Evolutionary conservation across 2,888 invertebrate genomes (phyloP).

Genomic region (Thera britannica): DNA sequence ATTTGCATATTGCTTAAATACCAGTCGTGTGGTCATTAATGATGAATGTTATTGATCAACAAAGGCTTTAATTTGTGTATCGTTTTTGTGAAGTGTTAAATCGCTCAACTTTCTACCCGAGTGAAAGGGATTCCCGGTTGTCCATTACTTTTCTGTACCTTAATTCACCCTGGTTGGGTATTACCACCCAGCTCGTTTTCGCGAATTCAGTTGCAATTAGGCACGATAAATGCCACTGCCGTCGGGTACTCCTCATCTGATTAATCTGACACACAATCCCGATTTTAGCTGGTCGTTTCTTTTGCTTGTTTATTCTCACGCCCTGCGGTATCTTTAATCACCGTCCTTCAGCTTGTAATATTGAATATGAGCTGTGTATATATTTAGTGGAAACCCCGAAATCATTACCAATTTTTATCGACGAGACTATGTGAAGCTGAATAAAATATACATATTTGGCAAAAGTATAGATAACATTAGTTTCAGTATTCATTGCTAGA

Average conservation of each 20-base stretch:
- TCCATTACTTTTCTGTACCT: conserved; percentile 17
- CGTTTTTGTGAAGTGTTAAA: conserved; percentile 3
- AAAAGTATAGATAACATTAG: background rate
- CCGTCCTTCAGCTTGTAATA: conserved; percentile 32
- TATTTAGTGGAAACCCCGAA: conserved; percentile 10
- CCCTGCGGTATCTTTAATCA: conserved; percentile 62
- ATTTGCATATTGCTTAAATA: conserved; percentile 23
- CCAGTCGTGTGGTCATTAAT: conserved; percentile 18
- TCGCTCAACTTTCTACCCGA: conserved; percentile 8
- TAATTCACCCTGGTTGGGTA: conserved; percentile 52
- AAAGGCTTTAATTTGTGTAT: conserved; percentile 36
- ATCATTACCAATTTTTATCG: conserved; percentile 4
- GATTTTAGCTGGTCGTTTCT: conserved; percentile 72
- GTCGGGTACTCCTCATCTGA: conserved; percentile 73
- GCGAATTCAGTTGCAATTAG: conserved; percentile 78
- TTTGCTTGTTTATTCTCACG: conserved; percentile 73
- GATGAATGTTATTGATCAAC: conserved; percentile 44
- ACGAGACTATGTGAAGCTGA: background rate
- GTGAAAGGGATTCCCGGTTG: conserved; percentile 15
- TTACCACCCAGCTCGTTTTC: conserved; percentile 69
- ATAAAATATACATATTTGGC: background rate
- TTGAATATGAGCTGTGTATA: conserved; percentile 4
- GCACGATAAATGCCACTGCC: conserved; percentile 76
- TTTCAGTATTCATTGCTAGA: background rate
- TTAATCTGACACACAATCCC: conserved; percentile 73